phyloP scores from a whole-genome alignment of 2,888 invertebrate genomes.

The Glaucopsyche alexis region DNA sequence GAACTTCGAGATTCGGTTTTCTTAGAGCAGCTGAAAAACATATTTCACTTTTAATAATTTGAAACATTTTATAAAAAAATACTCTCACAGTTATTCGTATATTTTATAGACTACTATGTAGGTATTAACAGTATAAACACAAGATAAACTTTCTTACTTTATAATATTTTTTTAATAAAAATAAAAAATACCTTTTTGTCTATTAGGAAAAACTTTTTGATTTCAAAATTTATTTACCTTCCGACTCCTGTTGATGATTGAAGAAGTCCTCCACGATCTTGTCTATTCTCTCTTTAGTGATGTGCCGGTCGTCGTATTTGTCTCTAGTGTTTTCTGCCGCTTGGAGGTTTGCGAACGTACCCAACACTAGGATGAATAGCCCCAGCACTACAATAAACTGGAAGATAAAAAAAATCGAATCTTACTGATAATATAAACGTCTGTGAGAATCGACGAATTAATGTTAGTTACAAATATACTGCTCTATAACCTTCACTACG shows the following conservation, averaged over 20 bases:
- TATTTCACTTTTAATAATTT: conserved; percentile 12
- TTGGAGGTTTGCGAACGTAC: conserved; percentile 93
- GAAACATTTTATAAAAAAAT: background rate
- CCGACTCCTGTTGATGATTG: conserved; percentile 54
- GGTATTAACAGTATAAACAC: no score
- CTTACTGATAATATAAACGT: background rate
- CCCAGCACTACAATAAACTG: conserved; percentile 90
- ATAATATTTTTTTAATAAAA: background rate
- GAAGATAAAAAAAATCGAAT: conserved; percentile 42
- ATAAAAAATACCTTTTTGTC: background rate
- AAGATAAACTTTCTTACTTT: no score
- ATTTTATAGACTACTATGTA: no score
- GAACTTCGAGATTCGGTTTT: conserved; percentile 46
- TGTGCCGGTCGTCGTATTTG: conserved; percentile 60
- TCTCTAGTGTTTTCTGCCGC: conserved; percentile 81
- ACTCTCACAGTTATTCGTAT: background rate
- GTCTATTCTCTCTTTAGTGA: conserved; percentile 65
- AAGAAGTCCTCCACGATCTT: conserved; percentile 73
- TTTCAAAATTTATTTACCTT: conserved; percentile 43
- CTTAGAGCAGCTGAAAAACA: conserved; percentile 49
- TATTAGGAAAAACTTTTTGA: background rate
- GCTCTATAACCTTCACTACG: no score
- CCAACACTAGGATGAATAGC: conserved; percentile 91
- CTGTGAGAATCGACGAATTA: no score
- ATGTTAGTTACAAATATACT: no score